A percentile compares a stretch with the other conserved stretches of the same genome.
Evolutionary conservation across 2,113 vertebrate genomes (phyloP).

Genomic region (human (Homo sapiens)): GRCh38 chr16:11886501-11887000

Average conservation of each 20-base stretch:
- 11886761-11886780: constrained; percentile 85
- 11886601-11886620: constrained; percentile 95
- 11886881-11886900: constrained; percentile 98
- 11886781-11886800: constrained; percentile 98
- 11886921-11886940: constrained; percentile 95
- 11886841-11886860: constrained; percentile 99
- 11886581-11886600: constrained; percentile 99
- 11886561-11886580: constrained; percentile 99
- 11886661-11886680: constrained; percentile 18
- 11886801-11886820: constrained; percentile 99
- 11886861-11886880: constrained; percentile 99
- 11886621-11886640: constrained; percentile 24
- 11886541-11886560: constrained; percentile 99
- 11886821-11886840: constrained; percentile 98
- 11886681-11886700: background rate
- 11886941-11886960: constrained; percentile 46
- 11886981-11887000: background rate
- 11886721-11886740: background rate
- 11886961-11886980: background rate
- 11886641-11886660: constrained; percentile 29
- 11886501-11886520: constrained; percentile 98
- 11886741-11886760: background rate
- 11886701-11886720: background rate
- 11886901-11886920: constrained; percentile 99
- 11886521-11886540: constrained; percentile 99